Evolutionary conservation across 2,113 vertebrate species (phyloP).

Genomic region (Maccullochella peelii): DNA sequence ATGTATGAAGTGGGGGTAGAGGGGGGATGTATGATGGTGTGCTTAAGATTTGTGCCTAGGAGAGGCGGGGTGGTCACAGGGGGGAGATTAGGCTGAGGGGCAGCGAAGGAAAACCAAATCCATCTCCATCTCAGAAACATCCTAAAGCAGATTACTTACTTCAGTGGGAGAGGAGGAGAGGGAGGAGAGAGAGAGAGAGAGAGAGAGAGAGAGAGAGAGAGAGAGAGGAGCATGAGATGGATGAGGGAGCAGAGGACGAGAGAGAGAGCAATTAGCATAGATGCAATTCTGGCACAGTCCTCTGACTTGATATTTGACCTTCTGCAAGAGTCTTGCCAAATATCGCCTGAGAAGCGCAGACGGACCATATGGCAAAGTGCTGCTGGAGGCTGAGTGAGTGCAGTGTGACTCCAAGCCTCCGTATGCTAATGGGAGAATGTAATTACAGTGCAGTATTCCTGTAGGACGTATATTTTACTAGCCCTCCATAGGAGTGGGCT

Average conservation of each 20-base stretch:
- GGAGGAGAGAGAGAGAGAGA: slow-evolving; percentile 26
- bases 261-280: slow-evolving; percentile 81
- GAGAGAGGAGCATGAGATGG: slow-evolving; percentile 62
- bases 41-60: slow-evolving; percentile 71
- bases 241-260: slow-evolving; percentile 51
- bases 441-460: slow-evolving; percentile 81
- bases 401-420: slow-evolving; percentile 74
- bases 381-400: slow-evolving; percentile 78
- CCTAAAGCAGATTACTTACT: slow-evolving; percentile 84
- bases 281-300: slow-evolving; percentile 80
- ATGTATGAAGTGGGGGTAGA: slow-evolving; percentile 30
- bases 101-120: slow-evolving; percentile 81
- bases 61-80: slow-evolving; percentile 72
- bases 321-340: slow-evolving; percentile 80
- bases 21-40: slow-evolving; percentile 69
- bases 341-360: slow-evolving; percentile 74
- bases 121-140: slow-evolving; percentile 84
- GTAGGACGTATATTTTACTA: slow-evolving; percentile 75
- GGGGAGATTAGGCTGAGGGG: slow-evolving; percentile 81
- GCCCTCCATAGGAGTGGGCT: slow-evolving; percentile 64
- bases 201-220: slow-evolving; percentile 22
- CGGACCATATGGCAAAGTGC: slow-evolving; percentile 82
- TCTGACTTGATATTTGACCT: slow-evolving; percentile 85
- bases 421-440: slow-evolving; percentile 80
- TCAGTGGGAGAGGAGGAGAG: slow-evolving; percentile 58